phyloP scores from a whole-genome alignment of 2,797 vertebrate species.

The Allobates femoralis region DNA sequence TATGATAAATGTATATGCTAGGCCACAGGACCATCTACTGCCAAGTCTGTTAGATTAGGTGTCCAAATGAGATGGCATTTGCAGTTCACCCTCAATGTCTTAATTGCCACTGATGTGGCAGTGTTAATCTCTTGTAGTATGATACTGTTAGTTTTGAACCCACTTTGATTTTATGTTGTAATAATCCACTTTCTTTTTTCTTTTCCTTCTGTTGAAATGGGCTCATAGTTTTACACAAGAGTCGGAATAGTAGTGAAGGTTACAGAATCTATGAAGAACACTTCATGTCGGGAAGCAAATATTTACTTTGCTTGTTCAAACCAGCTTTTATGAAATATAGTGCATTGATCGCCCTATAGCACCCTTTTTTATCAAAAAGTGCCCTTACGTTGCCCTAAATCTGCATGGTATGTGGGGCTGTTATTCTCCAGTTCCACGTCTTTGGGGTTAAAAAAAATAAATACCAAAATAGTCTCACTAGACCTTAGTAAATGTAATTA shows the following conservation, averaged over 20 bases:
- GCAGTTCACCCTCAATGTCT: conserved; percentile 7
- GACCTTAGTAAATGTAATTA: too few relatives aligned
- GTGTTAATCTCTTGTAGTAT: background rate
- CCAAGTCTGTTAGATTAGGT: conserved; percentile 11
- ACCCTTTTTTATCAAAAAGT: background rate
- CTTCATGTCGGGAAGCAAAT: background rate
- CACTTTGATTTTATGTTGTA: background rate
- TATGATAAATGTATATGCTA: conserved; percentile 9
- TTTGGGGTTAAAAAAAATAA: too few relatives aligned
- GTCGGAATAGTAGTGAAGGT: background rate
- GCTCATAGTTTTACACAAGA: background rate
- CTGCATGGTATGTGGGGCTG: too few relatives aligned
- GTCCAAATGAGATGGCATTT: background rate
- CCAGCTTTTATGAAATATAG: background rate
- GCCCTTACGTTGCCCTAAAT: background rate
- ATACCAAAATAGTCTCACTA: too few relatives aligned
- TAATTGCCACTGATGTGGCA: background rate
- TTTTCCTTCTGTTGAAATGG: background rate
- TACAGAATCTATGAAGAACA: background rate
- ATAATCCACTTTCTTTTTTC: background rate
- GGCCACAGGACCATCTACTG: background rate
- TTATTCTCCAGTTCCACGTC: too few relatives aligned
- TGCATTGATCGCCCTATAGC: background rate
- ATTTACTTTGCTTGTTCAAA: background rate
- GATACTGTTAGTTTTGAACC: background rate